Evolutionary conservation across 2,797 vertebrate species (phyloP).

Genomic region (Apogon talboti): DNA sequence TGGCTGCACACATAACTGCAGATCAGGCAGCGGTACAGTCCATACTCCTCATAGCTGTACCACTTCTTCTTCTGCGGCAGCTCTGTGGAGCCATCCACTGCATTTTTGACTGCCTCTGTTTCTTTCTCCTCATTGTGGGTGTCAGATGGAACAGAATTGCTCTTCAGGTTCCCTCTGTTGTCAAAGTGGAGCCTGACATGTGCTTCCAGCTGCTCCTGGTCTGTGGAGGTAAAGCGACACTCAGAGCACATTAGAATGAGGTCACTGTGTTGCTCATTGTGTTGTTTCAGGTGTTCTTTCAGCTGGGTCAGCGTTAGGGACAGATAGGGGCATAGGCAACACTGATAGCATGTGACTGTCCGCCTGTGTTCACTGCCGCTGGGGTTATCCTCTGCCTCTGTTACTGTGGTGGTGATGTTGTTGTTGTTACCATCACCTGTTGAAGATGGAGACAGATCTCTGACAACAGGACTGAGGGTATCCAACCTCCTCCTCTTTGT

Average conservation of each 20-base stretch:
- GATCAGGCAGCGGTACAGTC: slow-evolving; percentile 94
- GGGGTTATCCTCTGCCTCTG: slow-evolving; percentile 32
- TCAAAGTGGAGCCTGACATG: slow-evolving; percentile 89
- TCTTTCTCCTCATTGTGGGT: slow-evolving; percentile 11
- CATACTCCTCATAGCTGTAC: slow-evolving; percentile 94
- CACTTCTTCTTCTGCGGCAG: slow-evolving; percentile 87
- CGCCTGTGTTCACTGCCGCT: slow-evolving; percentile 69
- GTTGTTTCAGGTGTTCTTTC: slow-evolving; percentile 91
- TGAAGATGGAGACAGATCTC: background rate
- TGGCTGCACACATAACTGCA: slow-evolving; percentile 97
- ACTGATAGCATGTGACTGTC: slow-evolving; percentile 92
- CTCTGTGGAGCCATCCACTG: slow-evolving; percentile 17
- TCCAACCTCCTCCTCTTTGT: slow-evolving; percentile 16
- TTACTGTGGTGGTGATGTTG: slow-evolving; percentile 1
- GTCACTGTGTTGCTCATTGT: slow-evolving; percentile 86
- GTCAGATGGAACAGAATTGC: background rate
- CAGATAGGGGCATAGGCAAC: slow-evolving; percentile 92
- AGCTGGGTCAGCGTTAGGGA: slow-evolving; percentile 88
- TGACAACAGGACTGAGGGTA: background rate
- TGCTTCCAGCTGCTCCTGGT: slow-evolving; percentile 90
- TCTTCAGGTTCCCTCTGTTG: slow-evolving; percentile 32
- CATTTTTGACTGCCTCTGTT: background rate
- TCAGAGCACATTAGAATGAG: slow-evolving; percentile 86
- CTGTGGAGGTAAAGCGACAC: slow-evolving; percentile 89
- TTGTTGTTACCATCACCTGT: slow-evolving; percentile 62